Percentiles rank a stretch among this genome's conserved stretches.
These are phyloP conservation scores for Bombus difficillimus DNA, from an alignment of 1,140 invertebrate genomes.

Conservation along the genomic window DNA sequence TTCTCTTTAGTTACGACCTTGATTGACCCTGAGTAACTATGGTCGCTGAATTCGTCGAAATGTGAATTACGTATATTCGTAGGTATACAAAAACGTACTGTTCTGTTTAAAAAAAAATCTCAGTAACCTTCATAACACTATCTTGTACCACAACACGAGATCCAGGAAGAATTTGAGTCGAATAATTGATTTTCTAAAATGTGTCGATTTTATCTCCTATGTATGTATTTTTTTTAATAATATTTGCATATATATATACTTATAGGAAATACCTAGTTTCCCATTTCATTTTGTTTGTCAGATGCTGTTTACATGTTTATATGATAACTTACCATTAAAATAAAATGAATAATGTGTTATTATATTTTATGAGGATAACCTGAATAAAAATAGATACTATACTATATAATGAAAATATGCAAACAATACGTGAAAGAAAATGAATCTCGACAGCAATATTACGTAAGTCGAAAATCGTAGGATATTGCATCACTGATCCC, in stretches of 20 bases:
- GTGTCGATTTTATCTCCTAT: background rate
- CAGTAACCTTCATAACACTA: background rate
- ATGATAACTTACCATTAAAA: too few species aligned
- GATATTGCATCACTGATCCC: background rate
- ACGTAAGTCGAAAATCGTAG: constrained; percentile 15
- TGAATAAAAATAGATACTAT: background rate
- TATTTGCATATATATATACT: background rate
- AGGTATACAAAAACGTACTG: background rate
- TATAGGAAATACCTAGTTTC: too few species aligned
- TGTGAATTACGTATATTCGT: background rate
- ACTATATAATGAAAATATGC: background rate
- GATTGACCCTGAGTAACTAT: background rate
- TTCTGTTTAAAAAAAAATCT: background rate
- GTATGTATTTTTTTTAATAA: background rate
- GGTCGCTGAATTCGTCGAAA: background rate
- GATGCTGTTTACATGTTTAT: too few species aligned
- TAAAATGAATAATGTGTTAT: too few species aligned
- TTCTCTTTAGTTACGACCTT: background rate
- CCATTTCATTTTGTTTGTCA: too few species aligned
- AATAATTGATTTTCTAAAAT: background rate
- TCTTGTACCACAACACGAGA: too few species aligned
- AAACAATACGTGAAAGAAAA: background rate
- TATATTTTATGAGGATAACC: background rate
- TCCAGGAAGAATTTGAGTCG: background rate
- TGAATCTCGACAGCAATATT: background rate